Conservation (phyloP, 2,797 vertebrate species). For the Xenops minutus region DNA sequence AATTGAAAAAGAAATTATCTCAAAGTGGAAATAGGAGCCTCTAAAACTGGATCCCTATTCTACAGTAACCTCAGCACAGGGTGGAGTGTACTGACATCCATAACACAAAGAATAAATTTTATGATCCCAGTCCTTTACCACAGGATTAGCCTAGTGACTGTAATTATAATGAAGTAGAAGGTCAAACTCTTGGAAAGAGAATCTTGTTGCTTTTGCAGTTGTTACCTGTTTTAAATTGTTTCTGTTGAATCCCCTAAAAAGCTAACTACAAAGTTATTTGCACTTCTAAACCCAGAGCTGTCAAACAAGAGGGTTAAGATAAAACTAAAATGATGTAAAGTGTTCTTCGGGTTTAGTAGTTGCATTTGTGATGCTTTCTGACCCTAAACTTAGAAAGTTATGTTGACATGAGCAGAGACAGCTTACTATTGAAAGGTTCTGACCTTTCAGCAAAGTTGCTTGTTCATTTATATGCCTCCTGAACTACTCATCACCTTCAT, state of each 20-base stretch:
- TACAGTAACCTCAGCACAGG: neutral
- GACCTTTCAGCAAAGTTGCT: slow-evolving; percentile 71
- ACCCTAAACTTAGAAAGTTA: slow-evolving; percentile 11
- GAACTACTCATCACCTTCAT: slow-evolving; percentile 63
- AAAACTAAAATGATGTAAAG: neutral
- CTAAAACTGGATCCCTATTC: neutral
- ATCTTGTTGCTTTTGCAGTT: neutral
- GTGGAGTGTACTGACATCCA: neutral
- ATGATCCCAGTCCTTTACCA: neutral
- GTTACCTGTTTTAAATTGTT: neutral
- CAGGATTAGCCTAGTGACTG: neutral
- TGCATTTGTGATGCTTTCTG: slow-evolving; percentile 30
- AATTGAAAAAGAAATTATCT: neutral
- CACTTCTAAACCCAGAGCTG: neutral
- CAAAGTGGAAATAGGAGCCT: neutral
- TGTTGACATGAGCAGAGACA: slow-evolving; percentile 58
- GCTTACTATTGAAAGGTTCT: slow-evolving; percentile 61
- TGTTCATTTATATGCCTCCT: slow-evolving; percentile 66
- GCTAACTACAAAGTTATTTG: neutral
- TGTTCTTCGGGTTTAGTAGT: neutral
- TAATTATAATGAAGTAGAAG: neutral
- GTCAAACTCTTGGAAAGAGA: neutral
- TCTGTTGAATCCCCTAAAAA: neutral
- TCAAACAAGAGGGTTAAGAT: neutral
- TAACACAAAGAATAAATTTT: neutral